A percentile compares a stretch with the other conserved stretches of the same genome.
phyloP scores from a whole-genome alignment of 1,140 invertebrate species.

The Drosophila burlai region DNA sequence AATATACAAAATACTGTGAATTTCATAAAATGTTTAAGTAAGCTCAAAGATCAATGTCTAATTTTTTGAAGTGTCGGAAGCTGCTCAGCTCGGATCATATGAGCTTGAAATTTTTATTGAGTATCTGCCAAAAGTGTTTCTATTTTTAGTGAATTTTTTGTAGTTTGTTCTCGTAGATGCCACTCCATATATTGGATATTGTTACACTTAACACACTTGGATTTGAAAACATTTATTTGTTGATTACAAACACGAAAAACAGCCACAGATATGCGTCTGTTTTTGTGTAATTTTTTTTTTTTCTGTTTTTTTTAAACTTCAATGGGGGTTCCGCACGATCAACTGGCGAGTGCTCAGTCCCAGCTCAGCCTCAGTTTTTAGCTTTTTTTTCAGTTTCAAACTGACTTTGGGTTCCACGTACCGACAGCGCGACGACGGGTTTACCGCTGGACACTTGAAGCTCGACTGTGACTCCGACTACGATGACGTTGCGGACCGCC shows the following conservation, averaged over 20 bases:
- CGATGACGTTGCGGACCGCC: constrained; percentile 36
- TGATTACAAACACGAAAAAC: constrained; percentile 55
- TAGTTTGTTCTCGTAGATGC: constrained; percentile 9
- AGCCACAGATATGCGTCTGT: constrained; percentile 36
- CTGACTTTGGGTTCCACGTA: constrained; percentile 25
- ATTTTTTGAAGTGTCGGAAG: constrained; percentile 3
- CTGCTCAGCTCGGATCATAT: constrained; percentile 9
- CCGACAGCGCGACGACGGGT: constrained; percentile 55
- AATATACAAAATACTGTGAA: not conserved
- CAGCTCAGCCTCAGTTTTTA: constrained; percentile 20
- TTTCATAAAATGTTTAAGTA: not conserved
- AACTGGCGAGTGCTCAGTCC: constrained; percentile 52
- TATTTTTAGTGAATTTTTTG: constrained; percentile 10
- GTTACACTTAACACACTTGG: constrained; percentile 49
- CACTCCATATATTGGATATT: constrained; percentile 5
- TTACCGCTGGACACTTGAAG: constrained; percentile 49
- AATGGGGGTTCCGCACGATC: constrained; percentile 58
- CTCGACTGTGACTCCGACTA: constrained; percentile 41
- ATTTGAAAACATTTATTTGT: constrained; percentile 43
- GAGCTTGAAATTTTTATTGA: constrained; percentile 10
- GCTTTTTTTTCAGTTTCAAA: constrained; percentile 7
- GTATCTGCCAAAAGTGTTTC: constrained; percentile 10
- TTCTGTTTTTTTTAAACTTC: constrained; percentile 24
- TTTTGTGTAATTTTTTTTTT: constrained; percentile 30
- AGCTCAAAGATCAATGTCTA: not conserved